Base-by-base conservation (phyloP, 1,140 invertebrate species). In the Bombus haemorrhoidalis region DNA sequence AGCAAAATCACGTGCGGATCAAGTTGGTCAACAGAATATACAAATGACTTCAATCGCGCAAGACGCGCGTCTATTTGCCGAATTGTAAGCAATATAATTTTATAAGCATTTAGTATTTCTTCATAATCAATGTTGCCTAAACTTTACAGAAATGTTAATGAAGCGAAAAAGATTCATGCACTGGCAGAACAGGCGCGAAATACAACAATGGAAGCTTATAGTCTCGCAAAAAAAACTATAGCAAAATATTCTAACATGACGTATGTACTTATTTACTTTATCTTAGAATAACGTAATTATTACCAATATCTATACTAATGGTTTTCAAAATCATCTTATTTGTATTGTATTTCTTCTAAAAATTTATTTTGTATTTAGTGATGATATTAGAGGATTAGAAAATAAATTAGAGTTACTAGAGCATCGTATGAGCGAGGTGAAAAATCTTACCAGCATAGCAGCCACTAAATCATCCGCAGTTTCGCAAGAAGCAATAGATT, bases 21-120 rank as follows among this genome's bases (percentile, higher is more conserved):
- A 98, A 94, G 98, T 98, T 93, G 98, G 98, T 12, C 97, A 98
- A 88, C 98, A 99, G 92, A 99, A 98, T 32, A 96, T 97, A 39
- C 97, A 98, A 90, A 99, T 99, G 98, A 98, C 98, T 2, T 96
- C 97, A 28, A 98, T 99, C 71, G 98, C 99, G 0, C 96, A 98
- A 82, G 97, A 98, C 93, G 98, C 99, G 8, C 96, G 98, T 37
- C 93, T 96, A 25, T 91, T 98, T 5, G 98, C 98, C 3, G 97
- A 98, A 88, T 95, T 96, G 95, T 96, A 97, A 84, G 97, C 96
- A 91, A 32, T 37, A 32, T 12, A 18, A 41, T 73, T 34, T 71
- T 37, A 71, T 43, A n/a, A 32, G 32, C n/a, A 1, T 41, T 28
- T 32, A 47, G 64, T 69, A 68, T 64, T 74, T 64, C 10, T 41